phyloP scores from a whole-genome alignment of 2,888 invertebrate genomes.

The Parelbella ahira region DNA sequence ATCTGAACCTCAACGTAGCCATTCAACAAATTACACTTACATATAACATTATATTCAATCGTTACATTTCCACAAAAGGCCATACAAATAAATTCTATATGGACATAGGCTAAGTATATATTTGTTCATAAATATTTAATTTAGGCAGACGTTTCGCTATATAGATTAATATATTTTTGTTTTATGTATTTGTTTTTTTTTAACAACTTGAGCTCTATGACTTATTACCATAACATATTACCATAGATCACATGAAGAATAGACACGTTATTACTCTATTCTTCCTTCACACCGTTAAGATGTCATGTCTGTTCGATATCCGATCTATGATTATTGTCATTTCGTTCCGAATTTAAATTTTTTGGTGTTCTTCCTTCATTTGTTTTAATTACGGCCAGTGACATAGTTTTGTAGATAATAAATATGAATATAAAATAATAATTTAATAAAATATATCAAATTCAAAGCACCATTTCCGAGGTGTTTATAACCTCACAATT shows the following conservation, averaged over 20 bases:
- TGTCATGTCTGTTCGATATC: conserved; percentile 4
- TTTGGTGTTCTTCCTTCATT: conserved; percentile 9
- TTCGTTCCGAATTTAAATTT: conserved; percentile 14
- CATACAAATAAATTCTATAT: conserved; percentile 2
- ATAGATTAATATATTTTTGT: conserved; percentile 7
- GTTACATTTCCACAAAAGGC: conserved; percentile 12
- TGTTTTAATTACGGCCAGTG: conserved; percentile 4
- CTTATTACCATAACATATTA: conserved; percentile 15
- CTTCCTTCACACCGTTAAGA: background rate
- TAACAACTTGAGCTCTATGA: conserved; percentile 29
- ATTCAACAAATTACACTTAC: background rate
- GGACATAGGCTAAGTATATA: background rate
- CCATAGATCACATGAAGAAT: conserved; percentile 7
- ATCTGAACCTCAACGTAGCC: conserved; percentile 5
- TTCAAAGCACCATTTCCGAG: conserved; percentile 13
- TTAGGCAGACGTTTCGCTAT: conserved; percentile 16
- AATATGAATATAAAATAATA: too few species aligned
- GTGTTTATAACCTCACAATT: background rate
- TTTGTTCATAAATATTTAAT: conserved; percentile 10
- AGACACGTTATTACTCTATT: too few species aligned
- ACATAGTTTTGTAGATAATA: conserved; percentile 3
- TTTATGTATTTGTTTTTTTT: conserved; percentile 10
- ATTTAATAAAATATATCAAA: background rate
- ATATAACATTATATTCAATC: conserved; percentile 3
- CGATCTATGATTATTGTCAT: conserved; percentile 18